Evolutionary conservation across 2,797 vertebrate genomes (phyloP), one percentile per base, ranked within the genome.

Genomic region (Bufotes viridis): DNA sequence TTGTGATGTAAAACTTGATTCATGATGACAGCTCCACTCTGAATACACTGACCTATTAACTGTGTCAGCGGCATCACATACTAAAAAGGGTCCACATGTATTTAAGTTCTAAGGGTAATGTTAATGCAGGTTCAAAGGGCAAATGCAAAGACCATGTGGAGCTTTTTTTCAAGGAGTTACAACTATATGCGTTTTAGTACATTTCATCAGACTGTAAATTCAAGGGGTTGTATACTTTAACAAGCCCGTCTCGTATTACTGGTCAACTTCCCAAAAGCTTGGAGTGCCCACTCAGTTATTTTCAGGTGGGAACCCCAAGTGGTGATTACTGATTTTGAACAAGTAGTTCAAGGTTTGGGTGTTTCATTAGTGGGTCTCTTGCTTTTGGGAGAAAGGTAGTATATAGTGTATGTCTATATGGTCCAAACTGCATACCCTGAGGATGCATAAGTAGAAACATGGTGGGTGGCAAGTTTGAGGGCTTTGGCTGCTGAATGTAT

Each of bases 191-290:
- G 69, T 34, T 55, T 57, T 61, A 61, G 29, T 53, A 67, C 22
- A 24, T 81, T 49, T 81, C 60, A 65, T 65, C 61, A 67, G 63
- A 49, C 80, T 81, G 61, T 81, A 81, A 65, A 81, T 81, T 81
- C 51, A 55, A 53, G 22, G 20, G 75, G 22, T 22, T 55, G 75
- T 24, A 15, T n/a, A 78, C 51, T 24, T 78, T 78, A 78, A 78
- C 75, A 78, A 78, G 49, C 75, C 75, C 0, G 11, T n/a, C 10
- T 78, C 75, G 15, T 55, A 24, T 78, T 55, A 78, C 75, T 24
- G 51, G 20, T 24, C n/a, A 13, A 55, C 22, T 55, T 78, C 22
- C 22, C 0, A 24, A 55, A 78, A 53, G 13, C n/a, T 78, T 55
- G n/a, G 14, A 55, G 22, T n/a, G 24, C 22, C 75, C 22, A 13